Conservation (phyloP, 1,140 invertebrate species). For the Cherax quadricarinatus region DNA sequence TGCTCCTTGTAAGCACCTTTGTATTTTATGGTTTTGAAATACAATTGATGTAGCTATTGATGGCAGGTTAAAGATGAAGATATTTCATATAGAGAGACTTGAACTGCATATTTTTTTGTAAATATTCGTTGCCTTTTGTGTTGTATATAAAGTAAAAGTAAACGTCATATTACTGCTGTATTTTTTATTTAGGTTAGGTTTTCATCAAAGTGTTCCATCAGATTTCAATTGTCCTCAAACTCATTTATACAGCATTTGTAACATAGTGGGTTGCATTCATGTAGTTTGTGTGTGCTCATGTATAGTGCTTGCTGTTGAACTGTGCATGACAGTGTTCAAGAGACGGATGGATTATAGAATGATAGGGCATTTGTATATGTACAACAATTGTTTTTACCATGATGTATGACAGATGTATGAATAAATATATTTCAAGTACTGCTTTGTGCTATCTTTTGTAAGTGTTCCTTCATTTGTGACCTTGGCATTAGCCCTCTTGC, state of each 20-base stretch:
- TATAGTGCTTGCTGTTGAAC: constrained; percentile 64
- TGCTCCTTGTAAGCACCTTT: constrained; percentile 66
- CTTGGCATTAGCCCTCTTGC: constrained; percentile 70
- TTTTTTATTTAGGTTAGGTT: constrained; percentile 68
- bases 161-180: constrained; percentile 62
- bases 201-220: constrained; percentile 56
- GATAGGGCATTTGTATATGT: constrained; percentile 71
- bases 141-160: constrained; percentile 62
- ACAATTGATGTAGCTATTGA: constrained; percentile 61
- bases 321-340: constrained; percentile 58
- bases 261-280: constrained; percentile 58
- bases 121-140: constrained; percentile 70
- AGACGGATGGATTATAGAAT: constrained; percentile 64
- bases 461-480: constrained; percentile 60
- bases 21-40: constrained; percentile 68
- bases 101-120: constrained; percentile 62
- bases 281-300: constrained; percentile 63
- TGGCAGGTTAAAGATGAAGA: constrained; percentile 59
- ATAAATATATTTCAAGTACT: constrained; percentile 71
- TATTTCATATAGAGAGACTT: constrained; percentile 49
- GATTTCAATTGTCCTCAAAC: constrained; percentile 61
- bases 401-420: constrained; percentile 69
- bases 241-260: constrained; percentile 61
- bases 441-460: constrained; percentile 66
- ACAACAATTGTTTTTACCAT: constrained; percentile 70